Conservation (phyloP, 2,888 invertebrate genomes). For the Onthophagus sagittarius region DNA sequence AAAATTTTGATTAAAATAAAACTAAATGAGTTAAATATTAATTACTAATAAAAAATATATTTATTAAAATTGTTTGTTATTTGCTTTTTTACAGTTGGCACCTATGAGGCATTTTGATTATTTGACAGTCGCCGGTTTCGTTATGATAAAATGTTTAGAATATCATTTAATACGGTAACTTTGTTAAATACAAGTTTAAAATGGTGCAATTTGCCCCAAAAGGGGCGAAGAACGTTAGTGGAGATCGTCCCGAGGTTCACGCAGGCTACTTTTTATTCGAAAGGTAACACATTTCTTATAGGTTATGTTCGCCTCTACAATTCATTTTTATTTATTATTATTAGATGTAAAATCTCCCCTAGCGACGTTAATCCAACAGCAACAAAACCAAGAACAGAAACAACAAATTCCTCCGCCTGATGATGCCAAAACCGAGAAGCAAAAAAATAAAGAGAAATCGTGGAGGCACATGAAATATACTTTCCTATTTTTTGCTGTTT, state of each 20-base stretch:
- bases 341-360: conserved; percentile 29
- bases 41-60: too few relatives aligned
- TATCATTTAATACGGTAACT: conserved; percentile 24
- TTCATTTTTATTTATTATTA: conserved; percentile 2
- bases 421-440: conserved; percentile 27
- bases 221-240: conserved; percentile 20
- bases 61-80: background rate
- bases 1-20: too few relatives aligned
- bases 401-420: conserved; percentile 14
- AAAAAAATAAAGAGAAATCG: conserved; percentile 33
- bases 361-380: conserved; percentile 27
- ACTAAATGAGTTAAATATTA: too few relatives aligned
- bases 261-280: conserved; percentile 27
- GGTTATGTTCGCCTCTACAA: conserved; percentile 19
- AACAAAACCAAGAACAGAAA: conserved; percentile 26
- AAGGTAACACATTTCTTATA: conserved; percentile 25
- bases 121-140: background rate
- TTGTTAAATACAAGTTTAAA: conserved; percentile 26
- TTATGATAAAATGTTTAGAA: conserved; percentile 25
- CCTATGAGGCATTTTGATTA: background rate
- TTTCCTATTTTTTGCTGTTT: conserved; percentile 54
- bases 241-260: conserved; percentile 22
- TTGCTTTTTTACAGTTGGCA: background rate
- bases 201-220: conserved; percentile 9
- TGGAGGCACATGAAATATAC: conserved; percentile 42